A percentile compares a stretch with the other conserved stretches of the same genome.
Conservation (phyloP, 2,113 vertebrate genomes). For the Corythoichthys intestinalis region DNA sequence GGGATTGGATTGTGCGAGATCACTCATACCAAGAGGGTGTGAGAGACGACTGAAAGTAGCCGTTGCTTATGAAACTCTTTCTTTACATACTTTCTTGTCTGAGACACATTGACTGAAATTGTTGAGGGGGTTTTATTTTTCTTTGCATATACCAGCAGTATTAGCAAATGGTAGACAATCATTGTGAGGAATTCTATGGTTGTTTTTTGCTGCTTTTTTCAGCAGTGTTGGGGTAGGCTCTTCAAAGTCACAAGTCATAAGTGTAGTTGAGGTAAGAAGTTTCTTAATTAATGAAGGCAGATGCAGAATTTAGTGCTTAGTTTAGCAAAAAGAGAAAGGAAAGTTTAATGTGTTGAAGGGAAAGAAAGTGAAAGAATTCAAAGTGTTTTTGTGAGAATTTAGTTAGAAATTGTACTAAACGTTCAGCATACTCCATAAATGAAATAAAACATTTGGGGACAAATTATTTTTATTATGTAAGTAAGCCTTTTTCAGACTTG, state of each 20-base stretch:
- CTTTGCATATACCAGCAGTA: constrained; percentile 58
- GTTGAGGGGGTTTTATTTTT: neutral
- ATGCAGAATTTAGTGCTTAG: constrained; percentile 10
- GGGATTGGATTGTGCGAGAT: constrained; percentile 31
- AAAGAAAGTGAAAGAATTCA: constrained; percentile 19
- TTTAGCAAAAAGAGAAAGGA: constrained; percentile 13
- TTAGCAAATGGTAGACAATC: constrained; percentile 65
- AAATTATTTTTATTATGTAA: neutral
- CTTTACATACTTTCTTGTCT: constrained; percentile 44
- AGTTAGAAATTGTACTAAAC: neutral
- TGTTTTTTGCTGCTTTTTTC: constrained; percentile 41
- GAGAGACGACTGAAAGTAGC: constrained; percentile 71
- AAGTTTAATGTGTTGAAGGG: constrained; percentile 8
- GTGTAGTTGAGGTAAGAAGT: constrained; percentile 15
- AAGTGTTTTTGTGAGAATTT: neutral
- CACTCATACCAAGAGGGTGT: constrained; percentile 66
- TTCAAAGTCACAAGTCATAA: constrained; percentile 32
- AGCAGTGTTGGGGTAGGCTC: constrained; percentile 31
- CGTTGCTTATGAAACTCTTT: constrained; percentile 71
- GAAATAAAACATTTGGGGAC: neutral
- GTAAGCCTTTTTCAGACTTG: neutral
- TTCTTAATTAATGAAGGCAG: constrained; percentile 27
- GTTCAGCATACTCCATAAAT: neutral
- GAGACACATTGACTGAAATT: constrained; percentile 22
- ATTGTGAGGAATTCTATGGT: constrained; percentile 31